phyloP scores from a whole-genome alignment of 35 echinoderm and acorn worm genomes.

The Apostichopus californicus region DNA sequence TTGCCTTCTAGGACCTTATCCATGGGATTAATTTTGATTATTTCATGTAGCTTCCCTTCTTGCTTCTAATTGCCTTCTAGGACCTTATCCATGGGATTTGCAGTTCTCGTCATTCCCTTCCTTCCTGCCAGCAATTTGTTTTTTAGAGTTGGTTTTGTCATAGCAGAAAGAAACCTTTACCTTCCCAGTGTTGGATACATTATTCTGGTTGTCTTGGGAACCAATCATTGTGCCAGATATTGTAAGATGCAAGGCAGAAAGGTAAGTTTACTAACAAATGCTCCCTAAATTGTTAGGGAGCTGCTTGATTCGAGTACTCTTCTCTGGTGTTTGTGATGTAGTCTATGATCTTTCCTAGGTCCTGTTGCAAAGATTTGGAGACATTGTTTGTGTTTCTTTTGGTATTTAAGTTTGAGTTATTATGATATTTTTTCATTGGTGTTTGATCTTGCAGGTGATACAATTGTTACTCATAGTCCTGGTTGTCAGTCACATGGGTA shows the following conservation, averaged over 20 bases:
- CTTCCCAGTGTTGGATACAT: conserved; percentile 87
- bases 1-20: conserved; percentile 62
- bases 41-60: background rate
- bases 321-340: no score
- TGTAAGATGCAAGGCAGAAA: conserved; percentile 13
- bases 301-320: no score
- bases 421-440: background rate
- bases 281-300: no score
- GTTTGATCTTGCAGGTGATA: conserved; percentile 28
- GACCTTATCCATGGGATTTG: conserved; percentile 64
- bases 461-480: conserved; percentile 29
- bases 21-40: conserved; percentile 33
- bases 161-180: conserved; percentile 83
- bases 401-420: no score
- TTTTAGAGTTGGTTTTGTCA: conserved; percentile 88
- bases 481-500: conserved; percentile 43
- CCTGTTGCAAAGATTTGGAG: no score
- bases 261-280: background rate
- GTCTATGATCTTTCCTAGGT: no score
- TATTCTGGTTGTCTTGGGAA: conserved; percentile 68
- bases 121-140: conserved; percentile 93
- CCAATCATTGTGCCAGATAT: background rate
- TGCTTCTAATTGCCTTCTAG: conserved; percentile 36
- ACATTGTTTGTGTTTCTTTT: no score
- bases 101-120: conserved; percentile 79